Base-by-base conservation (phyloP, 1,140 invertebrate species). In the Rhopalosiphum maidis region DNA sequence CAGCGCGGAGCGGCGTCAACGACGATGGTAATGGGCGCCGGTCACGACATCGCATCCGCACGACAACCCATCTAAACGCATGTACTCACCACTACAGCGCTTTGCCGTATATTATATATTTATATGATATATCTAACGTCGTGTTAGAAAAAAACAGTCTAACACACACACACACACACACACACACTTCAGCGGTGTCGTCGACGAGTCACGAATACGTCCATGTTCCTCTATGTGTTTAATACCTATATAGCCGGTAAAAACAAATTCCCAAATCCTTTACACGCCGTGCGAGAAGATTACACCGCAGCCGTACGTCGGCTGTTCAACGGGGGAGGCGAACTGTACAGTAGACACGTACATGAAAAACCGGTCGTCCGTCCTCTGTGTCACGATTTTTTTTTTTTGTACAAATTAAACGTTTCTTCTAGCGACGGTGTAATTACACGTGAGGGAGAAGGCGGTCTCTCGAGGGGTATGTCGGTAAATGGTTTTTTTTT, bases 381-480 rank as follows among this genome's bases (percentile, higher is more conserved):
- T 93, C 91, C 77, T 93, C 91, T 54, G 82, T 93, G 91, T 93
- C 91, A 93, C 91, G 91, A 85, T 93, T 37, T 85, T 86, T 82
- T 91, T 25, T 91, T 68, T 77, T 30, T 68, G 6, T 48, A 93
- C 91, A 93, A 93, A 93, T 93, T 93, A 93, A 93, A 93, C 91
- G 91, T 93, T 93, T 93, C 77, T 90, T 51, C 35, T 35, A 37
- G n/a, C 43, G n/a, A 37, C 55, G 54, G 89, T 90, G 48, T 92
- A 92, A 92, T 92, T 92, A 92, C 77, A 23, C 68, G 15, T 77
- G 68, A 25, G 41, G 90, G 90, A 82, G 68, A 48, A 83, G 91
- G 46, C 91, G 91, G 91, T 55, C 25, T 93, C n/a, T 54, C 15
- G 46, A 92, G 48, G 91, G 91, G 91, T 93, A 93, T 25, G 91